Base-by-base conservation (phyloP, 2,888 invertebrate species). In the Hipparchia semele region DNA sequence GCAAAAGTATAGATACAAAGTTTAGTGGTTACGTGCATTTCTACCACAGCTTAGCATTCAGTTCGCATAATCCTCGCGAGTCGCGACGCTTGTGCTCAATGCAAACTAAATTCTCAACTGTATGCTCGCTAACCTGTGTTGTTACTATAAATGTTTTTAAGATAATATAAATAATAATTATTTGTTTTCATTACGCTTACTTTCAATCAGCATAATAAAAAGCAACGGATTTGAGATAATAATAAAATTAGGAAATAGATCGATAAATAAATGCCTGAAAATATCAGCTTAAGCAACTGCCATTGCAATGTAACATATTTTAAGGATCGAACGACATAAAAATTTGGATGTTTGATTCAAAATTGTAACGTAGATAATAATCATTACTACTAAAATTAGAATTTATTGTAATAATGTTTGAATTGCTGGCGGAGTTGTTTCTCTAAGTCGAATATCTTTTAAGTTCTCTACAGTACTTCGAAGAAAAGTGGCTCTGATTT, bases 101-200 rank as follows among this genome's bases (percentile, higher is more conserved):
- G 10, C 23, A 8, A 6, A 1, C 33, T 59, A 1, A 23, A 1
- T 7, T 59, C 33, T 12, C 6, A 6, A 60, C 39, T 60, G 60
- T 33, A 45, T 2, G 60, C 9, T 45, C 60, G 33, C 6, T 60
- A 10, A 33, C 13, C 39, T 60, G 45, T 39, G 12, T 12, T 10
- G 61, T 61, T n/a, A n/a, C 39, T 45, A n/a, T 45, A 61, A 39
- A 60, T 39, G 61, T 45, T 45, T 46, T 61, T 61, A 61, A 6
- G 46, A 46, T 61, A 61, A 53, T 12, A 12, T 51, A 23, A 23
- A 12, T 53, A 53, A 12, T 53, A 6, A 8, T 49, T 7, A 7
- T 49, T 49, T 1, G 49, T 49, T 49, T 49, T 39, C 1, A 39
- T 39, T 10, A 60, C 59, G 59, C 59, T 60, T 60, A 39, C 33